Conservation (phyloP, 64 coral and sea anemone genomes). For the Actinia tenebrosa region DNA sequence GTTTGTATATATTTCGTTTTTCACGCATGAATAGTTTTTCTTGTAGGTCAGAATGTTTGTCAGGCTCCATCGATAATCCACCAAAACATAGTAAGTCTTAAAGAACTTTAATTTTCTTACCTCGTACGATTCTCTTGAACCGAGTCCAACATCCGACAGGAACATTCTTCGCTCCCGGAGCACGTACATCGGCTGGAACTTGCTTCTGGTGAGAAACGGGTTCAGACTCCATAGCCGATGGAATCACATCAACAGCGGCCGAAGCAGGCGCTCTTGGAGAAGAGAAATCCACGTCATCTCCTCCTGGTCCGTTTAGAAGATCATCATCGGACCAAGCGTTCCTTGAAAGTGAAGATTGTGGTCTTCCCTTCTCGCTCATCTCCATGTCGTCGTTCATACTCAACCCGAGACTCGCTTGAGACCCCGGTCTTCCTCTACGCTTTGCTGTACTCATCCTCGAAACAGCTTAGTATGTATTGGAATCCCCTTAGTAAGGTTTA, state of each 20-base stretch:
- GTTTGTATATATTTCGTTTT: not conserved
- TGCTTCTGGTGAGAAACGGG: conserved; percentile 65
- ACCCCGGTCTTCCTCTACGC: conserved; percentile 62
- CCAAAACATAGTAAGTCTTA: not conserved
- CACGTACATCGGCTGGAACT: conserved; percentile 83
- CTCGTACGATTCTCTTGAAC: conserved; percentile 91
- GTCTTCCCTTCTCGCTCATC: conserved; percentile 74
- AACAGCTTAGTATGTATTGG: not conserved
- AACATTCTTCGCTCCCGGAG: conserved; percentile 82
- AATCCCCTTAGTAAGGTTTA: not conserved
- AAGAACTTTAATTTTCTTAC: conserved; percentile 19
- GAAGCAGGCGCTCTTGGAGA: conserved; percentile 80
- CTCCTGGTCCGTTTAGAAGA: conserved; percentile 57
- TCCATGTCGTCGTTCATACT: conserved; percentile 85
- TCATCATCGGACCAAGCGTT: conserved; percentile 91
- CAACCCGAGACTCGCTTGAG: conserved; percentile 89
- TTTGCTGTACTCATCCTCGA: conserved; percentile 76
- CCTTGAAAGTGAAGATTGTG: conserved; percentile 79
- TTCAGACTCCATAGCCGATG: conserved; percentile 92
- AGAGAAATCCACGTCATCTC: conserved; percentile 83
- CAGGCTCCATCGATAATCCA: not conserved
- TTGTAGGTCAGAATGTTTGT: not conserved
- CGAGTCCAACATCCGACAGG: conserved; percentile 94
- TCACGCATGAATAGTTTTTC: not conserved
- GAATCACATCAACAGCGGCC: conserved; percentile 86